These are phyloP conservation scores for Cataglyphis altisquamis DNA, from an alignment of 2,888 invertebrate species.

Conservation along the genomic window DNA sequence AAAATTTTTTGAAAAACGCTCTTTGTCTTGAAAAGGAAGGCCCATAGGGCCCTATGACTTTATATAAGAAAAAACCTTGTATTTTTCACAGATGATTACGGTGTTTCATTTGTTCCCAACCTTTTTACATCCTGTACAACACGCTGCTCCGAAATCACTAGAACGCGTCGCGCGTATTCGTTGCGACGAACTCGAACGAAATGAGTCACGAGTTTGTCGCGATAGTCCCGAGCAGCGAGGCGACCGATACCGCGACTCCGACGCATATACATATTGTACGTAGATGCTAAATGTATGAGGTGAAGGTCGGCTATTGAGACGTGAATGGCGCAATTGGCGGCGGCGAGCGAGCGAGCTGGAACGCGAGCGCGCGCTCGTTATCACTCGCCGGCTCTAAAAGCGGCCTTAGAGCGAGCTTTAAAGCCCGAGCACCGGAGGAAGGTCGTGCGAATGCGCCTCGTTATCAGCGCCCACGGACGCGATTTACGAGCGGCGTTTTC, in stretches of 20 bases:
- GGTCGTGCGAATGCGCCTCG: conserved; percentile 79
- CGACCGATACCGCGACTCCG: conserved; percentile 45
- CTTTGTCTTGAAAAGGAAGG: too few species aligned
- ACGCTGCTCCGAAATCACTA: neutral
- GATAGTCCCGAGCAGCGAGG: conserved; percentile 31
- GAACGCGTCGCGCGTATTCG: neutral
- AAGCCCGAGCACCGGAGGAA: conserved; percentile 66
- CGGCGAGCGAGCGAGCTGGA: conserved; percentile 38
- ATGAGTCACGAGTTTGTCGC: conserved; percentile 48
- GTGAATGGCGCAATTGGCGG: conserved; percentile 72
- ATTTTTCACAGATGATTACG: too few species aligned
- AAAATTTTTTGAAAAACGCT: too few species aligned
- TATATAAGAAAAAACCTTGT: too few species aligned
- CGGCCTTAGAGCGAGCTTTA: conserved; percentile 61
- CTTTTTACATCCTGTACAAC: too few species aligned
- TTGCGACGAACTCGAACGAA: conserved; percentile 28
- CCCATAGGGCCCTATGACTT: too few species aligned
- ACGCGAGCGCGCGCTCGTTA: conserved; percentile 60
- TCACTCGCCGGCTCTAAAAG: conserved; percentile 71
- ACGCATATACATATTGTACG: conserved; percentile 46
- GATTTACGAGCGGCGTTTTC: conserved; percentile 74
- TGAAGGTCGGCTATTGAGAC: conserved; percentile 81
- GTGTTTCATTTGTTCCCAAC: too few species aligned
- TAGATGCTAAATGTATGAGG: conserved; percentile 70
- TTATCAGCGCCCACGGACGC: conserved; percentile 75